Base-by-base conservation (phyloP, 2,113 vertebrate genomes). In the Syngnathus floridae region DNA sequence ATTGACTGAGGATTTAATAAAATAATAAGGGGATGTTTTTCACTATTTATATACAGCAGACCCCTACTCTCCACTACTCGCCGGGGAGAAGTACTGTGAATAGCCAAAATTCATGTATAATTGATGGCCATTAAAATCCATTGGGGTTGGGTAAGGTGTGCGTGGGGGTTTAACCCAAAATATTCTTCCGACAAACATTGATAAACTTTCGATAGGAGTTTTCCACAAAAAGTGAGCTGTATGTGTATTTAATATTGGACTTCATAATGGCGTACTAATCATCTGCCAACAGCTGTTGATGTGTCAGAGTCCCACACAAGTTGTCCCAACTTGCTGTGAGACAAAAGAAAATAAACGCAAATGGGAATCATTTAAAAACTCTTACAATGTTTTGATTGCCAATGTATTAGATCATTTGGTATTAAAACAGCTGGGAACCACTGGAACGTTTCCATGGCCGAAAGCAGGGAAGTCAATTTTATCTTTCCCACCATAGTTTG, bases 401-500 rank as follows among this genome's bases (percentile, higher is more conserved):
- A 59, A 17, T 19, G 51, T 73, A 63, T 71, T 58, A 61, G 26
- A 14, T 46, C 43, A 46, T 46, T 13, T 14, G 16, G 43, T 14
- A 46, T 6, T 3, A 48, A 7, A 56, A 36, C 55, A 57, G 43
- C 43, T 8, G 1, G 37, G 35, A 57, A 40, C 46, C 31, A 21
- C 58, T 69, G 3, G 71, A 74, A 71, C 0, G 21, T 70, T 70
- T 64, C 56, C 54, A 54, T 64, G 22, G 54, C 37, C 8, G 36
- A 60, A 67, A 31, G 43, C 48, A 54, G 14, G 58, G 37, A 66
- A 41, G 41, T 38, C 46, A 21, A 45, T 13, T n/a, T 22, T 65
- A 65, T 22, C 22, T 65, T 68, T 71, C 51, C 40, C 62, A 65
- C 64, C 62, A 59, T 63, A 58, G 62, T 62, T 70, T 64, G 38